Conservation (phyloP, 2,888 invertebrate genomes). For the Aphidius colemani region DNA sequence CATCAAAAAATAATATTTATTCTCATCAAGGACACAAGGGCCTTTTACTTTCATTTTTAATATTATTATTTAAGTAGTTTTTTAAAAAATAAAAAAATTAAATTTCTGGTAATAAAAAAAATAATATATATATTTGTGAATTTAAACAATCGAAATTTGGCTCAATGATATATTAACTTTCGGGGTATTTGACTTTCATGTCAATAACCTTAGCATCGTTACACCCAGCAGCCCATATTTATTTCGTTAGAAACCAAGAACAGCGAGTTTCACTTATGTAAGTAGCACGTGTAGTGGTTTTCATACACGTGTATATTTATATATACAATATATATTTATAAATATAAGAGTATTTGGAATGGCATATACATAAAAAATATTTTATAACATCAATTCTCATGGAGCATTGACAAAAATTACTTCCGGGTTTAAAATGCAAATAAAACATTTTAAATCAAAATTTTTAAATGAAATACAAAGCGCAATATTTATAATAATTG, state of each 20-base stretch:
- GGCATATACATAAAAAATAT: too few species aligned
- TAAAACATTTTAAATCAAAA: too few species aligned
- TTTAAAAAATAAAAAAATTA: too few species aligned
- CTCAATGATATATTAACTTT: constrained; percentile 32
- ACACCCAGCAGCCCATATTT: constrained; percentile 23
- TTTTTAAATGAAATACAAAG: too few species aligned
- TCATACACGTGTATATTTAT: constrained; percentile 17
- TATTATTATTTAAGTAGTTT: background rate
- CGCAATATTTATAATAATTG: too few species aligned
- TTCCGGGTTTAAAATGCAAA: too few species aligned
- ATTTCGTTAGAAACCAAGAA: constrained; percentile 50
- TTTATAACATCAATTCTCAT: too few species aligned
- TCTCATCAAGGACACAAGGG: too few species aligned
- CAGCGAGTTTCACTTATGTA: constrained; percentile 50
- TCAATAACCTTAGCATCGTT: constrained; percentile 45
- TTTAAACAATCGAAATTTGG: constrained; percentile 29
- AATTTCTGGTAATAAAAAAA: background rate
- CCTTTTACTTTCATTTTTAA: too few species aligned
- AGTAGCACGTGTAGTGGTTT: constrained; percentile 35
- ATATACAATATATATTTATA: too few species aligned
- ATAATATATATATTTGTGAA: constrained; percentile 32
- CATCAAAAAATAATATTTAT: background rate
- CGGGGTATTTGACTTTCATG: constrained; percentile 50
- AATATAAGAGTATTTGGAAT: too few species aligned
- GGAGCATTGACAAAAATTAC: too few species aligned